Conservation (phyloP, 2,888 invertebrate genomes). For the Mechanitis messenoides region DNA sequence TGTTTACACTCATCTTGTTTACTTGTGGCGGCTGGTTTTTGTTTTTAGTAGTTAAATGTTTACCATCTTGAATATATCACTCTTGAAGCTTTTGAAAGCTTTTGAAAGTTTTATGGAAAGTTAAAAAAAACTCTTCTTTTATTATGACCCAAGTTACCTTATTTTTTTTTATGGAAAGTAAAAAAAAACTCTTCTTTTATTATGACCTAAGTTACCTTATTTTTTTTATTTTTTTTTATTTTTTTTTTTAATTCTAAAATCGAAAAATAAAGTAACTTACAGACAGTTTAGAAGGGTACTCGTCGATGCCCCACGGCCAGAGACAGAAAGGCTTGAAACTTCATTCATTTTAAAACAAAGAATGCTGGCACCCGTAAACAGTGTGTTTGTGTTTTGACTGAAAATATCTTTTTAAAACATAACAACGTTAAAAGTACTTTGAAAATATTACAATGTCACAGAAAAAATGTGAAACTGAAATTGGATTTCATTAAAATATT, state of each 20-base stretch:
- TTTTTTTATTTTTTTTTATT: too few relatives aligned
- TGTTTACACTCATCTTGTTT: slow-evolving; percentile 2
- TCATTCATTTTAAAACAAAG: slow-evolving; percentile 21
- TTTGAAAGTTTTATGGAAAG: not conserved
- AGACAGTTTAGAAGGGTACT: slow-evolving; percentile 9
- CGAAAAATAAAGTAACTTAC: slow-evolving; percentile 5
- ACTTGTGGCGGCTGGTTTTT: slow-evolving; percentile 8
- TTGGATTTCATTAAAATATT: too few relatives aligned
- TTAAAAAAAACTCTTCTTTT: not conserved
- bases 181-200: not conserved
- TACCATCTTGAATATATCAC: slow-evolving; percentile 5
- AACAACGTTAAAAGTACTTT: too few relatives aligned
- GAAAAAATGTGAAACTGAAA: too few relatives aligned
- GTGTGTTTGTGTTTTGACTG: slow-evolving; percentile 1
- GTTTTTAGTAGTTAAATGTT: not conserved
- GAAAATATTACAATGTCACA: too few relatives aligned
- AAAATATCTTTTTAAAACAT: not conserved
- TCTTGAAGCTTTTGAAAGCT: not conserved
- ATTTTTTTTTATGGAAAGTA: not conserved
- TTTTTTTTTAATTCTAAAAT: not conserved
- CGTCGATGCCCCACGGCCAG: slow-evolving; percentile 12
- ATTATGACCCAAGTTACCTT: too few relatives aligned
- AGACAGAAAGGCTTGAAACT: slow-evolving; percentile 18
- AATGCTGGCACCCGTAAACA: slow-evolving; percentile 10
- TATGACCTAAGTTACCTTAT: too few relatives aligned